Percentiles rank a stretch among this genome's conserved stretches.
Conservation (phyloP, 2,113 vertebrate species). For the Austrofundulus limnaeus region DNA sequence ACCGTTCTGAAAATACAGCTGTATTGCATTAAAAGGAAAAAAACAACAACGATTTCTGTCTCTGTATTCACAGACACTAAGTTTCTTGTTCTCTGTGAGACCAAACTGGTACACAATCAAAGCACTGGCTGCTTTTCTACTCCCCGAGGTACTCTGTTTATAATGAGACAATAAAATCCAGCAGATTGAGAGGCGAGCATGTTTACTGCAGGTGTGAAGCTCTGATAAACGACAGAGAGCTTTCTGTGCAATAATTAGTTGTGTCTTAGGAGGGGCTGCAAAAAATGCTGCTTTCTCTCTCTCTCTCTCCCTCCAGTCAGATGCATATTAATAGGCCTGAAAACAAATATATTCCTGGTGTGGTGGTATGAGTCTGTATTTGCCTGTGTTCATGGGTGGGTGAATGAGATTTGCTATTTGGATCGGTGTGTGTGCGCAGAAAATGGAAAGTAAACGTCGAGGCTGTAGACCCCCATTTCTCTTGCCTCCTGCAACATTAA, state of each 20-base stretch:
- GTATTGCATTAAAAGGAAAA: neutral
- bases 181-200: constrained; percentile 19
- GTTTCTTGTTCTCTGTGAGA: constrained; percentile 1
- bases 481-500: constrained; percentile 62
- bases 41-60: neutral
- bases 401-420: constrained; percentile 2
- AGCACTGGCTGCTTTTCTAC: constrained; percentile 9
- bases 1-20: neutral
- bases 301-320: constrained; percentile 20
- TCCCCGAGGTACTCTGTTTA: constrained; percentile 4
- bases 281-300: constrained; percentile 24
- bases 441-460: constrained; percentile 46
- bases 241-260: constrained; percentile 45
- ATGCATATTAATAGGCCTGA: constrained; percentile 41
- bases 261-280: constrained; percentile 24
- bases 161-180: constrained; percentile 36
- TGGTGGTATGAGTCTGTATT: constrained; percentile 1
- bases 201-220: constrained; percentile 60
- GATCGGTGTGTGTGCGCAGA: neutral
- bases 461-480: constrained; percentile 33
- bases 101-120: neutral
- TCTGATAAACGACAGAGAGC: constrained; percentile 47
- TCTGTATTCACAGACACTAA: neutral
- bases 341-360: constrained; percentile 34
- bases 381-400: constrained; percentile 13